Percentiles rank a stretch among this genome's conserved stretches.
phyloP scores from a whole-genome alignment of 2,888 invertebrate genomes.

The Dicranocentrus wangi region DNA sequence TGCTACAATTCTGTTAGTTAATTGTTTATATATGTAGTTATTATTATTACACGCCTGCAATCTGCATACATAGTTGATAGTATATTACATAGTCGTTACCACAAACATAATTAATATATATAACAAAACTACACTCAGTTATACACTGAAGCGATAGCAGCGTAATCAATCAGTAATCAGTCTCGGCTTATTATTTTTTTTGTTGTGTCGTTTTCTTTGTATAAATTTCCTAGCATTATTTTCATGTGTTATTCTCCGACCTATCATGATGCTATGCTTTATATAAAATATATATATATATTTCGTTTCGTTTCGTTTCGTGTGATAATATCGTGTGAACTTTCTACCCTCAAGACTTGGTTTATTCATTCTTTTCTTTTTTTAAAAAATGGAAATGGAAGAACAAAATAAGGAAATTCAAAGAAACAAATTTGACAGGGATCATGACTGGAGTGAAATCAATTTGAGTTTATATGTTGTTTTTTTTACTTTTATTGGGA shows the following conservation, averaged over 20 bases:
- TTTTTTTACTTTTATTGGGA: neutral
- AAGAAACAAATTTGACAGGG: neutral
- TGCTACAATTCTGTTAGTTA: constrained; percentile 7
- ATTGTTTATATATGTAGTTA: no score
- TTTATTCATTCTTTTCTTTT: neutral
- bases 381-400: neutral
- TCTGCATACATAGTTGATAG: no score
- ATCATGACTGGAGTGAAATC: neutral
- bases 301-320: no score
- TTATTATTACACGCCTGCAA: no score
- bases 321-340: neutral
- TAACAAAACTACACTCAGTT: no score
- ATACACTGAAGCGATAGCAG: constrained; percentile 5
- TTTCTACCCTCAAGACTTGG: neutral
- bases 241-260: no score
- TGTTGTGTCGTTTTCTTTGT: no score
- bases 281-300: no score
- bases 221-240: no score
- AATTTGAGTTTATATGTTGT: neutral
- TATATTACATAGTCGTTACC: no score
- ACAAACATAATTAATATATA: no score
- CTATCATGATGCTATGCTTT: no score
- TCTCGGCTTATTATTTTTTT: neutral
- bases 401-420: neutral
- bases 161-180: neutral